Percentiles rank a stretch among this genome's conserved stretches.
These are phyloP conservation scores for Pegoplata infirma DNA, from an alignment of 2,888 invertebrate species.

Conservation along the genomic window DNA sequence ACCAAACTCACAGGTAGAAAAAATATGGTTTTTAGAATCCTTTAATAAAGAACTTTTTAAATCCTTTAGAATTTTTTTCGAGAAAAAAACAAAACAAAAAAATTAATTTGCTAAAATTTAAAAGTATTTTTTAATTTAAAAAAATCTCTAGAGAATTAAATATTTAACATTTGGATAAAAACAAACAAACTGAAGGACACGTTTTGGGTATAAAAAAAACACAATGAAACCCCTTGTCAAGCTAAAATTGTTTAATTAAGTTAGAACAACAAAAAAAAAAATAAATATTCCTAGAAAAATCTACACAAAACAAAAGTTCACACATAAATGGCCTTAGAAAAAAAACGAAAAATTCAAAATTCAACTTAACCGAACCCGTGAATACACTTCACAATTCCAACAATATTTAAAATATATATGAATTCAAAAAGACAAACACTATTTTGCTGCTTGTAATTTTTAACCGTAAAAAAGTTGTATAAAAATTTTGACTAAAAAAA, in stretches of 20 bases:
- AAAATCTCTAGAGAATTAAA: slow-evolving; percentile 53
- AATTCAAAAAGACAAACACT: no score
- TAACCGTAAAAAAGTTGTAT: no score
- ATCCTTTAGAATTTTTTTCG: not conserved
- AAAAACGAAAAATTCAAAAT: no score
- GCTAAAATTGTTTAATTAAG: slow-evolving; percentile 63
- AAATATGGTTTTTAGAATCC: slow-evolving; percentile 28
- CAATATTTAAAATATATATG: no score
- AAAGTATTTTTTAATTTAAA: slow-evolving; percentile 37
- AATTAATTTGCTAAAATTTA: slow-evolving; percentile 26
- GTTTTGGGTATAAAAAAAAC: slow-evolving; percentile 22
- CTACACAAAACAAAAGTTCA: slow-evolving; percentile 54
- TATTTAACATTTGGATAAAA: not conserved
- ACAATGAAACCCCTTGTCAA: slow-evolving; percentile 56
- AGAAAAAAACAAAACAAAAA: no score
- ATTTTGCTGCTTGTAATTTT: no score
- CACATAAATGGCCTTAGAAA: slow-evolving; percentile 20
- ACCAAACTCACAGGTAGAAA: slow-evolving; percentile 44
- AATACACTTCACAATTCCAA: no score
- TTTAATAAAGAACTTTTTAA: not conserved
- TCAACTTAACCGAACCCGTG: no score
- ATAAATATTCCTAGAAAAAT: slow-evolving; percentile 29
- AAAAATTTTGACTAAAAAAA: no score
- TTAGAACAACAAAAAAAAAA: slow-evolving; percentile 37
- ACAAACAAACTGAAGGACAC: slow-evolving; percentile 26